Base-by-base conservation (phyloP, 2,888 invertebrate genomes). In the Ophion ventricosus region DNA sequence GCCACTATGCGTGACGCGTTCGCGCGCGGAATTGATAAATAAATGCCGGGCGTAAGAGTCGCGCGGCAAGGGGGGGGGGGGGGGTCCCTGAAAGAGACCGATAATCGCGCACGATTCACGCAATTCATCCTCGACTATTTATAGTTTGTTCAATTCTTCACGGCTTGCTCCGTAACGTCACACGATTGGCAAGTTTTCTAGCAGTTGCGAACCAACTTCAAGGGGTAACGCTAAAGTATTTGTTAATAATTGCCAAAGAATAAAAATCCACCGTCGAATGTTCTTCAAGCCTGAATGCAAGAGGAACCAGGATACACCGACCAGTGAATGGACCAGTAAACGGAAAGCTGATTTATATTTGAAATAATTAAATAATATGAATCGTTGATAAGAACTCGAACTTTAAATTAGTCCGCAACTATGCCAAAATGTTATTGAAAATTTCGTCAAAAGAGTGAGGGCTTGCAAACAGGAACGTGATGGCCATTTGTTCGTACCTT, bases 21-120 rank as follows among this genome's bases (percentile, higher is more conserved):
- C 26, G 23, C 70, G 20, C 56, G 26, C 49, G 59, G 54, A 80
- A 40, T 86, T 72, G 83, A 84, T 83, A 84, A 73, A 54, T 61
- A 76, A 84, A 85, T 87, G 86, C 88, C 89, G 89, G 74, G 83
- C 84, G 83, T 76, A 84, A 23, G 57, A 57, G 57, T 64, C 29
- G 69, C 20, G 20, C 73, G 5, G n/a, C n/a, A n/a, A n/a, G 23
- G 29, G 25, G 25, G 63, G 0, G 11, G 0, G 20, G 20, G 20
- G 20, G 57, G 8, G 1, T 1, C 3, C 17, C 1, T 3, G 17
- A 59, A 25, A 10, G 10, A 40, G 40, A 61, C 17, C 43, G 73
- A 61, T 74, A 73, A 78, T 82, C 59, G 64, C 43, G 1, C 5
- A 61, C 40, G 56, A 70, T 64, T 70, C 74, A 23, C 57, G 67